Base-by-base conservation (phyloP, 1,140 invertebrate species). In the Tetraneura akinire region DNA sequence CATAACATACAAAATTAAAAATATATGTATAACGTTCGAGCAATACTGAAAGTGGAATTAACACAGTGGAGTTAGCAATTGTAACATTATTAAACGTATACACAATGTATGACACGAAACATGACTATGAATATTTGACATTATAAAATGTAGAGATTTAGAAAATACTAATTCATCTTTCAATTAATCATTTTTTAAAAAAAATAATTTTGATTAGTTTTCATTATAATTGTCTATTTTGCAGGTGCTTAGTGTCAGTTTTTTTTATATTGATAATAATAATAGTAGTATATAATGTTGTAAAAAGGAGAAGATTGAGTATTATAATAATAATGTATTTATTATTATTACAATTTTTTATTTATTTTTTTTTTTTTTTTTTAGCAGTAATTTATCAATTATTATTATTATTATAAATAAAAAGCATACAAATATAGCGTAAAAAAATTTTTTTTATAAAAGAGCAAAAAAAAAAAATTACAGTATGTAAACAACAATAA, bases 391-490 rank as follows among this genome's bases (percentile, higher is more conserved):
- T 37, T 37, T 37, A 37, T 37, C 32, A 37, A 4, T 57, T 21
- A 42, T 23, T 57, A 57, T 57, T 55, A 57, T 76, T 57, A 11
- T 57, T n/a, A 78, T 57, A 21, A n/a, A 74, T 55, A 74, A 47
- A 76, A 78, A 78, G 74, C 53, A 26, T 78, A 78, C 55, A 60
- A 78, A 78, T 57, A 62, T 62, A 78, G 74, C 32, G 9, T 62
- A 60, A 60, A 51, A 74, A 78, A 47, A 42, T 42, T 62, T 47
- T 3, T 62, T 55, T n/a, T 62, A 60, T 45, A 60, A 32, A 68
- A 16, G 66, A 14, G 47, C 21, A 45, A 70, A 71, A 71, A 49
- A 70, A 42, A 23, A 70, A 45, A 42, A 55, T 29, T 55, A 76
- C 21, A 62, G 16, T 62, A 62, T 32, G 42, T 16, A 60, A 42